Percentiles rank a stretch among this genome's conserved stretches.
phyloP scores from a whole-genome alignment of 1,140 invertebrate genomes.

The Papilio xuthus region DNA sequence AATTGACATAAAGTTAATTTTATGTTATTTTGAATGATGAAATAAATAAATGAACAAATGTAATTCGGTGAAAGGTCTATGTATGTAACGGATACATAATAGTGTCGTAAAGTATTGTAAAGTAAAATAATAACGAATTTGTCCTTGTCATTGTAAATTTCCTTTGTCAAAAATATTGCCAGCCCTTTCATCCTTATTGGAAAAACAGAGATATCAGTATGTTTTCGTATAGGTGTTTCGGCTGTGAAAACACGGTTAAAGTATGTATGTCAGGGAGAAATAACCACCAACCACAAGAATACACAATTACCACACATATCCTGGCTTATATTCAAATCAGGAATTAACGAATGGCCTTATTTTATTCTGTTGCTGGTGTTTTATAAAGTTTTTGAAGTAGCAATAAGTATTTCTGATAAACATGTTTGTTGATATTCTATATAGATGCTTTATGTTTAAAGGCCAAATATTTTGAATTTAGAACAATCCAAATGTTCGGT shows the following conservation, averaged over 20 bases:
- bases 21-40: no score
- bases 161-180: neutral
- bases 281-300: neutral
- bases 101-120: no score
- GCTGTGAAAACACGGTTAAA: neutral
- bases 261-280: neutral
- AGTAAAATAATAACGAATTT: no score
- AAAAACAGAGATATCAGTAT: neutral
- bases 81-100: no score
- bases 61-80: no score
- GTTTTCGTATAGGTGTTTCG: neutral
- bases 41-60: no score
- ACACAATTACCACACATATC: neutral
- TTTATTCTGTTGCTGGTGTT: neutral
- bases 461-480: neutral
- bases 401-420: neutral
- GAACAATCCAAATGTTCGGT: neutral
- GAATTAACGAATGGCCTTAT: neutral
- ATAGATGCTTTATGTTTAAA: neutral
- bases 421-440: neutral
- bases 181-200: neutral
- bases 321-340: neutral
- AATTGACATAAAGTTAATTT: no score
- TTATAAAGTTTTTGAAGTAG: neutral
- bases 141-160: no score